phyloP scores from a whole-genome alignment of 2,888 invertebrate species.

The Panopea generosa region DNA sequence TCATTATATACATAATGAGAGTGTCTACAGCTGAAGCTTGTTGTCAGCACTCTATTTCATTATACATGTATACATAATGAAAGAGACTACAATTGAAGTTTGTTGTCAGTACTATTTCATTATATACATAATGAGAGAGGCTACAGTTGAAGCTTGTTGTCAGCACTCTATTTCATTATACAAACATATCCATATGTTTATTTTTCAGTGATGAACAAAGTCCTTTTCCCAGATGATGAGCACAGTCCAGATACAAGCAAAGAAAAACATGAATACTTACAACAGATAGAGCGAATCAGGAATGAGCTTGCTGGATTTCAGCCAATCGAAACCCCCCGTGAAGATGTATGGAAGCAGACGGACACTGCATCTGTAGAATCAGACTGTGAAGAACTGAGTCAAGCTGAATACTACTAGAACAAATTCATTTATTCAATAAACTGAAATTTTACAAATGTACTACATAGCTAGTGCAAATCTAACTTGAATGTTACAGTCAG shows the following conservation, averaged over 20 bases:
- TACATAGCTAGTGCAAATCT: too few relatives aligned
- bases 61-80: too few relatives aligned
- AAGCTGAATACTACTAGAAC: constrained; percentile 62
- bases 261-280: constrained; percentile 79
- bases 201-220: constrained; percentile 80
- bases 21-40: too few relatives aligned
- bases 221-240: constrained; percentile 77
- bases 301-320: constrained; percentile 82
- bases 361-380: constrained; percentile 71
- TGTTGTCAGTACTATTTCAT: too few relatives aligned
- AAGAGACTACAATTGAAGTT: too few relatives aligned
- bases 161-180: too few relatives aligned
- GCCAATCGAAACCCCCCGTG: constrained; percentile 79
- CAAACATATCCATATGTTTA: too few relatives aligned
- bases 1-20: too few relatives aligned
- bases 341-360: constrained; percentile 65
- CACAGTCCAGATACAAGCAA: constrained; percentile 71
- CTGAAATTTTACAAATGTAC: background rate
- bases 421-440: background rate
- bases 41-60: too few relatives aligned
- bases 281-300: constrained; percentile 81
- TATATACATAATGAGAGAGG: too few relatives aligned
- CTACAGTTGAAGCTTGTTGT: too few relatives aligned
- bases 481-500: too few relatives aligned
- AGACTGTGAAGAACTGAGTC: constrained; percentile 71